Evolutionary conservation across 2,113 vertebrate species (phyloP).

Genomic region (Lampris megalopsis): DNA sequence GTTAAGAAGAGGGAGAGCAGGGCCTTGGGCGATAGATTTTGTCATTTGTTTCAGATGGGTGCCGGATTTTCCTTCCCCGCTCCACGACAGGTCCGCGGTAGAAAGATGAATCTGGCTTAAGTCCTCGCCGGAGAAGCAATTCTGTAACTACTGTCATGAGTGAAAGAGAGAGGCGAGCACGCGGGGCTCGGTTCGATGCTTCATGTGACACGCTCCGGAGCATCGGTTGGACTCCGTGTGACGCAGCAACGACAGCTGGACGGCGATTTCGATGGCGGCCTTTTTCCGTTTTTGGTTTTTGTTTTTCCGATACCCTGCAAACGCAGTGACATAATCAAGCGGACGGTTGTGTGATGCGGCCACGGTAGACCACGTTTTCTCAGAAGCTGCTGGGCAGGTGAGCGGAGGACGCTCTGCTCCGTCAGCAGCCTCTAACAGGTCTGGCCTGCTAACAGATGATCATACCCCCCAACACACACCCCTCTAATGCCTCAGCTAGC

Average conservation of each 20-base stretch:
- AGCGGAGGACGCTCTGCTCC: slow-evolving; percentile 42
- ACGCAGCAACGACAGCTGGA: slow-evolving; percentile 15
- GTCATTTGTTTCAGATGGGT: slow-evolving; percentile 87
- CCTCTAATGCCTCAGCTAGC: slow-evolving; percentile 21
- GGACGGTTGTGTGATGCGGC: slow-evolving; percentile 56
- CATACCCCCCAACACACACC: slow-evolving; percentile 30
- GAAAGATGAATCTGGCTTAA: slow-evolving; percentile 80
- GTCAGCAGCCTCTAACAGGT: slow-evolving; percentile 44
- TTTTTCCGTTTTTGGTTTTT: slow-evolving; percentile 28
- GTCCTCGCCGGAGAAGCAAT: slow-evolving; percentile 75
- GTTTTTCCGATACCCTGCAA: slow-evolving; percentile 30
- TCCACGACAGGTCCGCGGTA: slow-evolving; percentile 80
- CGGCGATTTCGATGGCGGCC: slow-evolving; percentile 44
- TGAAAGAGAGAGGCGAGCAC: slow-evolving; percentile 55
- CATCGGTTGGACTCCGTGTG: slow-evolving; percentile 38
- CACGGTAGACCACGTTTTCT: slow-evolving; percentile 50
- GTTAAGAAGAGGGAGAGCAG: slow-evolving; percentile 82
- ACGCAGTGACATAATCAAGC: slow-evolving; percentile 60
- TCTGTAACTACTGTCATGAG: slow-evolving; percentile 80
- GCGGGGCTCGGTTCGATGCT: slow-evolving; percentile 41
- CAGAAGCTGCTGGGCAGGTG: slow-evolving; percentile 46
- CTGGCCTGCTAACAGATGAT: slow-evolving; percentile 41
- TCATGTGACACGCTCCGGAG: slow-evolving; percentile 32
- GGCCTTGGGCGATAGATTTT: slow-evolving; percentile 90
- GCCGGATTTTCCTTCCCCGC: slow-evolving; percentile 81